Conservation (phyloP, 2,888 invertebrate species). For the Xiphydria camelus region DNA sequence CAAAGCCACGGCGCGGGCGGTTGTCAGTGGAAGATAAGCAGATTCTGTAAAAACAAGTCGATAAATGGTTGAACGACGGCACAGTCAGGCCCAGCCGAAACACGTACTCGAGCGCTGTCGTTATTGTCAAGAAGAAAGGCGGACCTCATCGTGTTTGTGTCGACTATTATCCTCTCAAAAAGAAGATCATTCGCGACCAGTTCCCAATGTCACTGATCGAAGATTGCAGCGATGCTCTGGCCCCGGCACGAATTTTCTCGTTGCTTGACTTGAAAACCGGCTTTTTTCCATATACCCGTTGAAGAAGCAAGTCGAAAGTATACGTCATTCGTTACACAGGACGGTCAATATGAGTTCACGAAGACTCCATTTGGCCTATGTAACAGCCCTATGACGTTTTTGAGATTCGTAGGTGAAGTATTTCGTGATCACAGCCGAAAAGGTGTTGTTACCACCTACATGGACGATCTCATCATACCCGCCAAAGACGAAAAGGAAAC, state of each 20-base stretch:
- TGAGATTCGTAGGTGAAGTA: constrained; percentile 18
- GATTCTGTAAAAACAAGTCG: constrained; percentile 20
- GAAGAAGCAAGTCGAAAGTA: constrained; percentile 17
- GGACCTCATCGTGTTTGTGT: constrained; percentile 22
- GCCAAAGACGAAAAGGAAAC: constrained; percentile 16
- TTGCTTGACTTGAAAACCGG: constrained; percentile 25
- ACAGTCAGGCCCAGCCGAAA: constrained; percentile 20
- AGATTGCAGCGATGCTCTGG: constrained; percentile 20
- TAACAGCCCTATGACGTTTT: constrained; percentile 17
- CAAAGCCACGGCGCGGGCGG: constrained; percentile 1
- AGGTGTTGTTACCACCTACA: constrained; percentile 14
- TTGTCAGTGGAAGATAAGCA: constrained; percentile 14
- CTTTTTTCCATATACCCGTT: constrained; percentile 22
- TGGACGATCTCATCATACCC: constrained; percentile 23
- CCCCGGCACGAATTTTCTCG: constrained; percentile 18
- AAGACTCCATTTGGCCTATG: constrained; percentile 22
- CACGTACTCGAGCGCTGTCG: constrained; percentile 22
- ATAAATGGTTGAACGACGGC: constrained; percentile 20
- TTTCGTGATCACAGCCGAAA: constrained; percentile 16
- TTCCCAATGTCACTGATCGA: constrained; percentile 29
- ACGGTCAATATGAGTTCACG: constrained; percentile 21
- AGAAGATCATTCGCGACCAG: constrained; percentile 19
- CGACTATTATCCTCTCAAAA: constrained; percentile 24
- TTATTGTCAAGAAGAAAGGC: constrained; percentile 23
- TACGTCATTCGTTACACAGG: constrained; percentile 18